phyloP scores from a whole-genome alignment of 1,140 invertebrate species.

The Drosophila orena region DNA sequence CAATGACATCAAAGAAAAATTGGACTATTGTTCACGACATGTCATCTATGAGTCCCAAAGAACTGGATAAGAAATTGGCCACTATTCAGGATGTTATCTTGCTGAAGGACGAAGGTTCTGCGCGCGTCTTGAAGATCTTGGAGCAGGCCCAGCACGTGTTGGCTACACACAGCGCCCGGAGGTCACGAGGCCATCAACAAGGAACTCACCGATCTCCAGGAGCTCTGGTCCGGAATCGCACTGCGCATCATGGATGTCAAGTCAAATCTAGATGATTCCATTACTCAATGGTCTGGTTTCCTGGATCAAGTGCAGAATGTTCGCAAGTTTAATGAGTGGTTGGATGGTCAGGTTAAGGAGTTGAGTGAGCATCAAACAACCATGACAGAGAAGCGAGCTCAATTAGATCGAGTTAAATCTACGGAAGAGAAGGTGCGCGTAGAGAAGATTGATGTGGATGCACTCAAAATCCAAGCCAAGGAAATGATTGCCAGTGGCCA shows the following conservation, averaged over 20 bases:
- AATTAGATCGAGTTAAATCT: conserved; percentile 93
- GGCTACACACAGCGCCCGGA: conserved; percentile 94
- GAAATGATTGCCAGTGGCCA: conserved; percentile 94
- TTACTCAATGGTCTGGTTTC: conserved; percentile 95
- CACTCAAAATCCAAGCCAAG: conserved; percentile 92
- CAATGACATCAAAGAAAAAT: conserved; percentile 92
- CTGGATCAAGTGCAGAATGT: conserved; percentile 94
- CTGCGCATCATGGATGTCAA: conserved; percentile 96
- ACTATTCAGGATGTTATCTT: conserved; percentile 94
- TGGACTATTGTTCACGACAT: conserved; percentile 94
- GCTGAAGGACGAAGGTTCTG: conserved; percentile 96
- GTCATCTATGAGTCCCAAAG: conserved; percentile 92
- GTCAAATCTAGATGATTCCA: conserved; percentile 93
- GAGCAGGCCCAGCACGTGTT: conserved; percentile 96
- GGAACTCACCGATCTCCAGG: conserved; percentile 92
- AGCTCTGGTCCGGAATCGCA: conserved; percentile 94
- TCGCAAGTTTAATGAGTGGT: conserved; percentile 92
- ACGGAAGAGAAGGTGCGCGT: conserved; percentile 95
- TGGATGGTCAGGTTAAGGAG: conserved; percentile 90
- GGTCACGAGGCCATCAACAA: conserved; percentile 95
- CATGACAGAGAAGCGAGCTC: conserved; percentile 93
- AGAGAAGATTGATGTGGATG: conserved; percentile 96
- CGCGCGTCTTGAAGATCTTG: conserved; percentile 93
- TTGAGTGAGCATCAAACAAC: conserved; percentile 91
- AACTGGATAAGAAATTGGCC: conserved; percentile 93